Percentiles rank a stretch among this genome's conserved stretches.
Evolutionary conservation across 2,113 vertebrate species (phyloP).

Genomic region (Oryzias woworae): DNA sequence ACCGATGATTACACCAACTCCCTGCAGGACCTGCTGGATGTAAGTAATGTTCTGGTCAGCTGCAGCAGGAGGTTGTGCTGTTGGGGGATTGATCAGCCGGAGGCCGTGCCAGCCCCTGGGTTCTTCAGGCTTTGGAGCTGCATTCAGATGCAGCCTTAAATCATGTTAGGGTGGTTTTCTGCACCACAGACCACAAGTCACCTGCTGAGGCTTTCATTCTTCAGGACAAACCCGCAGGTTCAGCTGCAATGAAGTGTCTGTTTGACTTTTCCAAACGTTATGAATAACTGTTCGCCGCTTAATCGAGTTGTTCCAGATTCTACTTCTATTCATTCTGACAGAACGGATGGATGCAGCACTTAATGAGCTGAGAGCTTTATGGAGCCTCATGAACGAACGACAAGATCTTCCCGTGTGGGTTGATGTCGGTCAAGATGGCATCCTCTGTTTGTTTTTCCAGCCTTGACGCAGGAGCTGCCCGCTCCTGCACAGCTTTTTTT

Average conservation of each 20-base stretch:
- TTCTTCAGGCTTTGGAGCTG: constrained; percentile 33
- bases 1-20: constrained; percentile 74
- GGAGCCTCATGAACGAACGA: constrained; percentile 43
- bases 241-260: constrained; percentile 42
- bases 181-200: constrained; percentile 62
- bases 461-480: constrained; percentile 40
- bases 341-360: constrained; percentile 18
- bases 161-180: constrained; percentile 60
- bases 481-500: constrained; percentile 3
- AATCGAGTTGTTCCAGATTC: constrained; percentile 34
- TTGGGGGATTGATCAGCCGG: constrained; percentile 50
- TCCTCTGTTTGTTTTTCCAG: constrained; percentile 68
- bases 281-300: constrained; percentile 19
- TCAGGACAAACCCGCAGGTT: constrained; percentile 36
- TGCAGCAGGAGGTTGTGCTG: constrained; percentile 56
- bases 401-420: constrained; percentile 43
- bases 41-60: constrained; percentile 76
- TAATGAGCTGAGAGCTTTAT: constrained; percentile 52
- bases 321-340: constrained; percentile 22
- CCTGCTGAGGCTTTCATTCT: constrained; percentile 44
- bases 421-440: constrained; percentile 39
- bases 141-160: constrained; percentile 58
- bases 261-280: constrained; percentile 16
- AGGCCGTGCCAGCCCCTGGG: constrained; percentile 26
- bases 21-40: constrained; percentile 67